Evolutionary conservation across 1,140 invertebrate species (phyloP).

Genomic region (Nymphalis io): DNA sequence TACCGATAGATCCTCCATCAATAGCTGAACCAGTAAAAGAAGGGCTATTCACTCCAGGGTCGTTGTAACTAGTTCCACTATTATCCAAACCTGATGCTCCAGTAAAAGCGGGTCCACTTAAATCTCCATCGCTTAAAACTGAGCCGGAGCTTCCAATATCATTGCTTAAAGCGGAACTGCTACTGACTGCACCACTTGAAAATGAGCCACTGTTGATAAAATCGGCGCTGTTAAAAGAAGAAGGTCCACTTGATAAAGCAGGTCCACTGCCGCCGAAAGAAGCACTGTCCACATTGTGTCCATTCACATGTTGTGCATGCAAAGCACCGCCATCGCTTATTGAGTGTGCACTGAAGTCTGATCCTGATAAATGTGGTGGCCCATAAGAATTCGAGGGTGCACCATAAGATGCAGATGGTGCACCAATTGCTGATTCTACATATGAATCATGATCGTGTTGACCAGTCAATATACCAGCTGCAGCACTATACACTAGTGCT

Average conservation of each 20-base stretch:
- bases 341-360: constrained; percentile 34
- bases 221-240: constrained; percentile 5
- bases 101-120: neutral
- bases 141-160: constrained; percentile 4
- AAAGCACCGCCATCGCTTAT: constrained; percentile 12
- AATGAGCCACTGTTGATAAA: constrained; percentile 20
- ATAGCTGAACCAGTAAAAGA: neutral
- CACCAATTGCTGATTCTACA: constrained; percentile 54
- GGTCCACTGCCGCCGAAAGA: constrained; percentile 26
- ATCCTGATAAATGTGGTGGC: constrained; percentile 39
- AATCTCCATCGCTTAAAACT: neutral
- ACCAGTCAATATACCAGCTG: constrained; percentile 52
- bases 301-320: constrained; percentile 23
- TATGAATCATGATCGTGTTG: constrained; percentile 59
- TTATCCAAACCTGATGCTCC: neutral
- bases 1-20: constrained; percentile 19
- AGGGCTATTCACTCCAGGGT: neutral
- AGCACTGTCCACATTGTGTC: constrained; percentile 25
- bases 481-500: constrained; percentile 56
- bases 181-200: neutral
- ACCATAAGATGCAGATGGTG: constrained; percentile 65
- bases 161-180: neutral
- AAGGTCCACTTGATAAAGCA: constrained; percentile 12
- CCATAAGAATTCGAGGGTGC: constrained; percentile 58
- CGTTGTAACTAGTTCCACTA: neutral